Base-by-base conservation (phyloP, 2,888 invertebrate species). In the Pemphredon lugubris region DNA sequence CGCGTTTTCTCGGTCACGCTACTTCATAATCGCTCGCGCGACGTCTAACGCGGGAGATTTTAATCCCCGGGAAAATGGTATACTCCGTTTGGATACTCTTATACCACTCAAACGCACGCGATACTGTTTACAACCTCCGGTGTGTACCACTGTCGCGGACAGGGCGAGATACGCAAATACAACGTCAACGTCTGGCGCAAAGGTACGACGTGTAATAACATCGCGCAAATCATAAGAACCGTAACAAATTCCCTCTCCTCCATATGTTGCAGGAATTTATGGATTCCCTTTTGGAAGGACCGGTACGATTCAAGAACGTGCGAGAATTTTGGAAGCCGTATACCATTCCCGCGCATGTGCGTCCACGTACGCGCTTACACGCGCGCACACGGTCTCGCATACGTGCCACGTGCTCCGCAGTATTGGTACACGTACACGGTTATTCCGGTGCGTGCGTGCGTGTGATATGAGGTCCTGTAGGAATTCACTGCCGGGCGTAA, bases 401-500 rank as follows among this genome's bases (percentile, higher is more conserved):
- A 64, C 63, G 50, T 50, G 58, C 11, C 34, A n/a, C n/a, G n/a
- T n/a, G n/a, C n/a, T n/a, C n/a, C 3, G 26, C 7, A 7, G 26
- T 26, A 26, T 40, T 40, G 6, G 16, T 40, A 40, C 40, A 40
- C 40, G 16, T 6, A 16, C 16, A 40, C 40, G 16, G 1, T 4
- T 40, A 16, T 13, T n/a, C 21, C 57, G 34, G 64, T 45, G 73
- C 63, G 75, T 79, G 81, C 76, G 79, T 74, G 79, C 76, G 79
- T 80, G 83, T 81, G 85, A 87, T 86, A 87, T 83, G 86, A 86
- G 86, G 85, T 81, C 84, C 86, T 83, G 83, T 78, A 85, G 87
- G 87, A 87, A 87, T 87, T 87, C 86, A 84, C 83, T 76, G 82
- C 72, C 83, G 83, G 82, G 86, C 86, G 88, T 88, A 87, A 87